Evolutionary conservation across 1,140 invertebrate species (phyloP), one percentile per base, ranked within the genome.

Genomic region (Probaryconus sp.): DNA sequence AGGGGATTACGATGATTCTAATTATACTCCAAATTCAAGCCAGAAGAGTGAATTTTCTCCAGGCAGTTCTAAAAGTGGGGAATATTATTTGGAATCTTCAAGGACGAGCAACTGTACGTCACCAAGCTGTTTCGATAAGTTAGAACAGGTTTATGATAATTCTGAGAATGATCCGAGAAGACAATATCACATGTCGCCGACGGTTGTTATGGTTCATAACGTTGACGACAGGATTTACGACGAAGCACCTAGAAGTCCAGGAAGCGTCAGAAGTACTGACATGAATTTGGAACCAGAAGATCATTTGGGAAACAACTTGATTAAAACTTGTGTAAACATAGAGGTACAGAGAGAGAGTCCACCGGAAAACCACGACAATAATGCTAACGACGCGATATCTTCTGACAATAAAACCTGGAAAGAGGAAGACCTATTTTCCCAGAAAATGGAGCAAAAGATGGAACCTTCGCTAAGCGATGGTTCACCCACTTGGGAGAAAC

Each of bases 41-140:
- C 85, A 87, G 37, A 87, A 87, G 31, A 87, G 85, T 38, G 85
- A 83, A 48, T 86, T 87, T 50, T 87, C 85, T 9, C 85, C 84
- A 0, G 71, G 81, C 1, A 87, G 85, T 45, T 87, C 85, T 1
- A 87, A 87, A 42, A 86, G 84, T 71, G 85, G 85, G 0, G 85
- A 87, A 20, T 87, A 87, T 21, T 87, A 87, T 38, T 51, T 86
- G 2, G 77, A 83, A 30, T 86, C 85, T 11, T 81, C 85, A 0
- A 67, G 81, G 5, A 78, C 76, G 9, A 85, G 83, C 24, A 73
- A 72, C 1, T 76, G 72, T 17, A 47, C 75, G 1, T 83, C 80
- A 0, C 80, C 82, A 0, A 74, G 45, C 14, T 73, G 64, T 24
- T 74, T 73, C 5, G 76, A 77, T 10, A 74, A 71, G 6, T 53